Percentiles rank a stretch among this genome's conserved stretches.
These are phyloP conservation scores for Cynopterus sphinx DNA, from an alignment of 2,797 vertebrate genomes.

Conservation along the genomic window DNA sequence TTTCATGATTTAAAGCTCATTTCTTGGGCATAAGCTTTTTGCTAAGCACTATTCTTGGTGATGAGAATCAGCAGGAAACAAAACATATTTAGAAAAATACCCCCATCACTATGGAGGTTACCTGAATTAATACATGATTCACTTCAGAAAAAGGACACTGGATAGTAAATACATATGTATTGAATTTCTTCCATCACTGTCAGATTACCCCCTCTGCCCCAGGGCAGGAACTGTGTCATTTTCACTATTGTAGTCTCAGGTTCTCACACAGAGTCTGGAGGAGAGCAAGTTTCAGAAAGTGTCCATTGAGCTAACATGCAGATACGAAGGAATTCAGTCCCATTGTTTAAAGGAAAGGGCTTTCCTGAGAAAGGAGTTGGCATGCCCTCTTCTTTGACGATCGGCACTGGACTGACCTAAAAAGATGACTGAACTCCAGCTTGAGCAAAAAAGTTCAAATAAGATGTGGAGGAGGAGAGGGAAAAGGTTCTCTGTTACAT, in stretches of 20 bases:
- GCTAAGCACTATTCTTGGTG: neutral
- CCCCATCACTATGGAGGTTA: neutral
- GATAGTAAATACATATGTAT: neutral
- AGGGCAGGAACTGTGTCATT: neutral
- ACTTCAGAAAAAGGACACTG: neutral
- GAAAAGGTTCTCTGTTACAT: neutral
- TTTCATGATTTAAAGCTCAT: conserved; percentile 6
- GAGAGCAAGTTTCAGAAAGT: neutral
- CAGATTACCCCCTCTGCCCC: neutral
- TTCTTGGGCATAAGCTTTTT: neutral
- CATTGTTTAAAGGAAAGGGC: neutral
- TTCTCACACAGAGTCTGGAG: neutral
- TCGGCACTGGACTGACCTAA: neutral
- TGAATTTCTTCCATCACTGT: neutral
- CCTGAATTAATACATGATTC: neutral
- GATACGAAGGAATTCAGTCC: neutral
- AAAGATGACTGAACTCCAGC: neutral
- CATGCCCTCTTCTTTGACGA: neutral
- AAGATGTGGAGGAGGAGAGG: neutral
- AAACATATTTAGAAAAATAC: neutral
- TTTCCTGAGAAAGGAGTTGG: neutral
- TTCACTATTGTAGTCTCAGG: neutral
- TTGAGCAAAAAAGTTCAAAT: neutral
- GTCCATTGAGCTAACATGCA: neutral
- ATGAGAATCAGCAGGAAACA: neutral